A percentile compares a stretch with the other conserved stretches of the same genome.
These are phyloP conservation scores for Rhynchonycteris naso DNA, from an alignment of 2,797 vertebrate genomes.

Conservation along the genomic window DNA sequence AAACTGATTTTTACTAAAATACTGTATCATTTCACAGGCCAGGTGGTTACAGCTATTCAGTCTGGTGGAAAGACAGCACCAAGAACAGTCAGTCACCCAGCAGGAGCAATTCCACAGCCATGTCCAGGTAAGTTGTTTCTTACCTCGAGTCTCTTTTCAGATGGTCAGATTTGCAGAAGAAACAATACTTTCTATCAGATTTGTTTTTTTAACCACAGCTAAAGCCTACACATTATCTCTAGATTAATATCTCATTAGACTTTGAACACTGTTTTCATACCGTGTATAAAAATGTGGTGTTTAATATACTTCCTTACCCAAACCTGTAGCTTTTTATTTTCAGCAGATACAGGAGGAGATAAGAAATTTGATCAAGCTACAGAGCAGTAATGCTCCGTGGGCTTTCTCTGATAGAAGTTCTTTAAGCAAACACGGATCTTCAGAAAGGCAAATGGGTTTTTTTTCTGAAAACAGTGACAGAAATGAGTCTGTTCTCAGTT, in stretches of 20 bases:
- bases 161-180: background rate
- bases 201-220: background rate
- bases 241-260: background rate
- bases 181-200: background rate
- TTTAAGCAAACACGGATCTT: constrained; percentile 66
- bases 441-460: constrained; percentile 83
- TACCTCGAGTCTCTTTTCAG: background rate
- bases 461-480: constrained; percentile 81
- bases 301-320: background rate
- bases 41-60: constrained; percentile 95
- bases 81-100: constrained; percentile 95
- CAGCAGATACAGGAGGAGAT: constrained; percentile 98
- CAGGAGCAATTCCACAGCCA: constrained; percentile 97
- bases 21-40: constrained; percentile 86
- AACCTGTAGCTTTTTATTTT: constrained; percentile 48
- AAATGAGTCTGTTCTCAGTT: constrained; percentile 79
- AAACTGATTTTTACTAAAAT: constrained; percentile 56
- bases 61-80: constrained; percentile 96
- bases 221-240: background rate
- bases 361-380: constrained; percentile 92
- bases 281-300: background rate
- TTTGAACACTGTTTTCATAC: constrained; percentile 24
- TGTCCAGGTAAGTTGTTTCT: constrained; percentile 91
- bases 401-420: constrained; percentile 64
- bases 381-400: constrained; percentile 82